Evolutionary conservation across 2,113 vertebrate genomes (phyloP), one percentile per base, ranked within the genome.

Genomic region (Nymphicus hollandicus): DNA sequence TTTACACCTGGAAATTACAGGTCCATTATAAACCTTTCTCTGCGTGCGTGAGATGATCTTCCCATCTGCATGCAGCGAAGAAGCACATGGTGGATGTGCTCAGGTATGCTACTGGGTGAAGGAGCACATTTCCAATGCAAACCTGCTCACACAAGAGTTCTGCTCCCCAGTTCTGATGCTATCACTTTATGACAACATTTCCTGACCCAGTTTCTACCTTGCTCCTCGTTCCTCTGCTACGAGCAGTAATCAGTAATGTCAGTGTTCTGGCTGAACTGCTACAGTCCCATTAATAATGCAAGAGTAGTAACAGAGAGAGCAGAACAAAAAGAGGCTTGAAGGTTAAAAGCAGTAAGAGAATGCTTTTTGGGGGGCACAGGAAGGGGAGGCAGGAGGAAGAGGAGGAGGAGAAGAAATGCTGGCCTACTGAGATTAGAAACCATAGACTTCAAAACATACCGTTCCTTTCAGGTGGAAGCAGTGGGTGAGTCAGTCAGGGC

Each of bases 251-350:
- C 95, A 97, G 95, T 65, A 97, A 94, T 81, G 95, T 92, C 97
- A 96, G 93, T 80, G 76, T 79, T 97, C 88, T 95, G 92, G 93
- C 96, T 93, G 80, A 89, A 88, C 88, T 84, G 95, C 90, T 97
- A 80, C 77, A 82, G 84, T 31, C 1, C 94, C 87, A 97, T 98
- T 97, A 98, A 97, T 97, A 98, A 97, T 97, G 95, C 95, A 98
- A 53, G 37, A 94, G 93, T 66, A 94, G 95, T 83, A 97, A 89
- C 47, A 78, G 93, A 81, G 88, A 89, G 91, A n/a, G 58, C 23
- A 22, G 61, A 77, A 95, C n/a, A 72, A 64, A 63, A 23, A 90
- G 93, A 96, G 91, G 89, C 19, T 96, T 97, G 97, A 98, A 98
- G 97, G 97, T 98, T 98, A 98, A 97, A 97, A 95, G 96, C 96